phyloP scores from a whole-genome alignment of 2,888 invertebrate species.

The Andrena fulva region DNA sequence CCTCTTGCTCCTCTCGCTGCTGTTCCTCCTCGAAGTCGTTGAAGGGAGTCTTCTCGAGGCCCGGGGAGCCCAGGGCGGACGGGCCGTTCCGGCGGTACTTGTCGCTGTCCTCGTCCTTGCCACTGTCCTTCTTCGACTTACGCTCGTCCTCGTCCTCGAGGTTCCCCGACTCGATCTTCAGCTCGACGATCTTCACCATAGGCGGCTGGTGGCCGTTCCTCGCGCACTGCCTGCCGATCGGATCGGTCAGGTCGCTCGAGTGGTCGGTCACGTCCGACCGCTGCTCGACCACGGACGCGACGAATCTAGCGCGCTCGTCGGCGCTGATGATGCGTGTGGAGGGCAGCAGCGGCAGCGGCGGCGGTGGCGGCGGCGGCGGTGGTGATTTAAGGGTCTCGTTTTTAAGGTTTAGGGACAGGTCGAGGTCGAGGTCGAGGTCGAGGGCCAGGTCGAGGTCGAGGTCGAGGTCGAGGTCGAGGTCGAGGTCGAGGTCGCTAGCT shows the following conservation, averaged over 20 bases:
- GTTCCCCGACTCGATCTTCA: conserved; percentile 81
- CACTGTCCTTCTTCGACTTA: conserved; percentile 13
- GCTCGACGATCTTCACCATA: conserved; percentile 85
- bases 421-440: conserved; percentile 58
- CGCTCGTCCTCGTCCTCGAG: conserved; percentile 53
- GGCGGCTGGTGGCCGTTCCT: conserved; percentile 85
- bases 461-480: conserved; percentile 7
- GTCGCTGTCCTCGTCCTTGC: background rate
- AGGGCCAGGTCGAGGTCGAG: conserved; percentile 66
- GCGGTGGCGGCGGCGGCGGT: conserved; percentile 17
- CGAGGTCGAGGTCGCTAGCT: conserved; percentile 80
- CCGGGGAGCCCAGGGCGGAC: conserved; percentile 37
- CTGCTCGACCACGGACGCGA: conserved; percentile 84
- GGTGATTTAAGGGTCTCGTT: conserved; percentile 71
- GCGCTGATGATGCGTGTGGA: conserved; percentile 68
- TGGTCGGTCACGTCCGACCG: conserved; percentile 81
- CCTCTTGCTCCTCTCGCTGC: background rate
- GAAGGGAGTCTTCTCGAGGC: conserved; percentile 69
- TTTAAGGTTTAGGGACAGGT: conserved; percentile 75
- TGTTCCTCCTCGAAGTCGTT: conserved; percentile 72
- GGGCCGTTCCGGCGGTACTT: conserved; percentile 27
- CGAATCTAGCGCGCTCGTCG: conserved; percentile 81
- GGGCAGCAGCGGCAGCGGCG: conserved; percentile 74
- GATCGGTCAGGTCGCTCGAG: too few species aligned
- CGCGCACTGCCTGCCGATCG: conserved; percentile 85